Conservation (phyloP, 2,113 vertebrate species). For the Semicossyphus pulcher region DNA sequence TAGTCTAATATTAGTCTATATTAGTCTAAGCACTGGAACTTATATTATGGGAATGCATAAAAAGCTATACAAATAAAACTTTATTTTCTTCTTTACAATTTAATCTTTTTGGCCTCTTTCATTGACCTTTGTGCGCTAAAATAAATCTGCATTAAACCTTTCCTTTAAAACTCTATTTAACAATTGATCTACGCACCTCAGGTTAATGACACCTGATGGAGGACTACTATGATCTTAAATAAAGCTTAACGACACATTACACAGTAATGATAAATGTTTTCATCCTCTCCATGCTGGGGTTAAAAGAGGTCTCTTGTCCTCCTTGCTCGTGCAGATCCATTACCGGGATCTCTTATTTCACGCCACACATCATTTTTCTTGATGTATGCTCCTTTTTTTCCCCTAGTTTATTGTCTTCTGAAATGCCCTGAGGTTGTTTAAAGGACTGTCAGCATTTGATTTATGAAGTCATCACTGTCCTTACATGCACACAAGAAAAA, state of each 20-base stretch:
- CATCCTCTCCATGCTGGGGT: background rate
- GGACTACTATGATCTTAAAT: background rate
- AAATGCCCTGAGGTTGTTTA: slow-evolving; percentile 9
- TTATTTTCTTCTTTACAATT: background rate
- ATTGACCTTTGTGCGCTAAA: background rate
- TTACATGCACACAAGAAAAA: background rate
- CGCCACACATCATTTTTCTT: slow-evolving; percentile 20
- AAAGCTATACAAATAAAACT: no score
- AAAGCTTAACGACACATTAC: background rate
- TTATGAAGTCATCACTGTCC: slow-evolving; percentile 27
- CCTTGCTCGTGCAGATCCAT: slow-evolving; percentile 24
- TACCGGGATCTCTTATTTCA: slow-evolving; percentile 27
- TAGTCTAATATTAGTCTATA: no score
- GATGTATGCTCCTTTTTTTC: background rate
- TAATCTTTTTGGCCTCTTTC: background rate
- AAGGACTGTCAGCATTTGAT: slow-evolving; percentile 13
- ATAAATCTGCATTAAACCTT: background rate
- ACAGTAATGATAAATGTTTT: background rate
- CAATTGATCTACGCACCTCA: no score
- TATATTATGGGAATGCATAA: no score
- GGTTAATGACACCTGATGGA: background rate
- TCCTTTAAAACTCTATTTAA: background rate
- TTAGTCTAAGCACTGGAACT: no score
- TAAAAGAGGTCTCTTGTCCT: background rate
- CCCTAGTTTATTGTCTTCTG: slow-evolving; percentile 24